These are phyloP conservation scores for Diadema setosum DNA, from an alignment of 35 echinoderm and acorn worm species.

Conservation along the genomic window DNA sequence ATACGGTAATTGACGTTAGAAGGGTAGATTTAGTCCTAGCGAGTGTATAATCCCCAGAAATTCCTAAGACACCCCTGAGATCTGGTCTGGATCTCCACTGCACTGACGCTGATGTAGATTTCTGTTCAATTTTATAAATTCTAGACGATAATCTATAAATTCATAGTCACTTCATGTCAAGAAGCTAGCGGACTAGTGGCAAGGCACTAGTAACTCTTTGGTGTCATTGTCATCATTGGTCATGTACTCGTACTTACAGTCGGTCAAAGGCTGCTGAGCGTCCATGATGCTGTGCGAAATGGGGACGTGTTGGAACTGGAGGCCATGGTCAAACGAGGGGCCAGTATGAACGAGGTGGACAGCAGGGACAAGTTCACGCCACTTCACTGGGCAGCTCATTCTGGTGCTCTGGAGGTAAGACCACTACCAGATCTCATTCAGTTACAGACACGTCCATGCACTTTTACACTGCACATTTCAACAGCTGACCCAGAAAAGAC, in stretches of 20 bases:
- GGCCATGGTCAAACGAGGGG: conserved; percentile 93
- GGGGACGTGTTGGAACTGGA: conserved; percentile 90
- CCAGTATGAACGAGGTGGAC: conserved; percentile 96
- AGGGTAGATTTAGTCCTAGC: too few species aligned
- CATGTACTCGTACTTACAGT: too few species aligned
- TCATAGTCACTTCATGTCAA: background rate
- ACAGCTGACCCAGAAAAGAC: too few species aligned
- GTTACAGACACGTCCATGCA: too few species aligned
- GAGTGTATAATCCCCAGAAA: too few species aligned
- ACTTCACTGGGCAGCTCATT: conserved; percentile 90
- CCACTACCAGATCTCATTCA: too few species aligned
- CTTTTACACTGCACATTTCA: too few species aligned
- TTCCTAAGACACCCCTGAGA: too few species aligned
- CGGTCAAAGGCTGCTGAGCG: conserved; percentile 51
- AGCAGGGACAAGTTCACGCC: conserved; percentile 87
- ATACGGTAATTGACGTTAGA: too few species aligned
- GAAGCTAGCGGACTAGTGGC: background rate
- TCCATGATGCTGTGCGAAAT: conserved; percentile 92
- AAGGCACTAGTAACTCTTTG: background rate
- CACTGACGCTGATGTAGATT: background rate
- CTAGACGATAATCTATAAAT: background rate
- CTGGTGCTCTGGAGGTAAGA: conserved; percentile 89
- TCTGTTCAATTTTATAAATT: background rate
- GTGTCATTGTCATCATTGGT: background rate
- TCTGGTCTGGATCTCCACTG: too few species aligned